phyloP scores from a whole-genome alignment of 2,888 invertebrate species.

The Rhingia campestris region DNA sequence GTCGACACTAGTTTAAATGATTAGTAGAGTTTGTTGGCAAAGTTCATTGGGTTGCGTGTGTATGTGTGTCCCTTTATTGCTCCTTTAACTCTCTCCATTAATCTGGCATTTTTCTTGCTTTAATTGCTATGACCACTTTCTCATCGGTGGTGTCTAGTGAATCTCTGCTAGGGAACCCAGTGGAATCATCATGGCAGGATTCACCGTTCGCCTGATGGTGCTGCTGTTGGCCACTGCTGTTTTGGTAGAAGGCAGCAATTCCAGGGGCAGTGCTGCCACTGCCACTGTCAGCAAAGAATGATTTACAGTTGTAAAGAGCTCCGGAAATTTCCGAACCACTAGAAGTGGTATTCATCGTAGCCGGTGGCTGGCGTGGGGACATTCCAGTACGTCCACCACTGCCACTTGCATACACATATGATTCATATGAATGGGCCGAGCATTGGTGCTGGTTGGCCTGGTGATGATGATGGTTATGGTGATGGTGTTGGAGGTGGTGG shows the following conservation, averaged over 20 bases:
- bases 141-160: slow-evolving; percentile 51
- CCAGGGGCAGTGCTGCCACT: slow-evolving; percentile 61
- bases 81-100: slow-evolving; percentile 48
- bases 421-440: slow-evolving; percentile 66
- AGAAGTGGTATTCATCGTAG: slow-evolving; percentile 54
- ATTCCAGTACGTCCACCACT: slow-evolving; percentile 56
- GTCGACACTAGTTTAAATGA: slow-evolving; percentile 7
- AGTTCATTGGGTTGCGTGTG: slow-evolving; percentile 15
- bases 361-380: slow-evolving; percentile 57
- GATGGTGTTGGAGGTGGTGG: slow-evolving; percentile 37
- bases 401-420: slow-evolving; percentile 67
- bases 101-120: slow-evolving; percentile 69
- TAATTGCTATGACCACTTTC: slow-evolving; percentile 69
- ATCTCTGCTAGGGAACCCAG: slow-evolving; percentile 49
- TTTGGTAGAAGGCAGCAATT: slow-evolving; percentile 64
- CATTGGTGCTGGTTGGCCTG: slow-evolving; percentile 49
- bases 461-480: slow-evolving; percentile 35
- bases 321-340: slow-evolving; percentile 59
- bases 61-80: background rate
- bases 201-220: slow-evolving; percentile 59
- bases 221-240: slow-evolving; percentile 25
- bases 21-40: background rate
- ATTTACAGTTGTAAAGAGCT: slow-evolving; percentile 70
- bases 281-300: slow-evolving; percentile 71
- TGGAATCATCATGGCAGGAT: slow-evolving; percentile 58